Conservation (phyloP, 2,797 vertebrate species). For the Microctenopoma lineatum region DNA sequence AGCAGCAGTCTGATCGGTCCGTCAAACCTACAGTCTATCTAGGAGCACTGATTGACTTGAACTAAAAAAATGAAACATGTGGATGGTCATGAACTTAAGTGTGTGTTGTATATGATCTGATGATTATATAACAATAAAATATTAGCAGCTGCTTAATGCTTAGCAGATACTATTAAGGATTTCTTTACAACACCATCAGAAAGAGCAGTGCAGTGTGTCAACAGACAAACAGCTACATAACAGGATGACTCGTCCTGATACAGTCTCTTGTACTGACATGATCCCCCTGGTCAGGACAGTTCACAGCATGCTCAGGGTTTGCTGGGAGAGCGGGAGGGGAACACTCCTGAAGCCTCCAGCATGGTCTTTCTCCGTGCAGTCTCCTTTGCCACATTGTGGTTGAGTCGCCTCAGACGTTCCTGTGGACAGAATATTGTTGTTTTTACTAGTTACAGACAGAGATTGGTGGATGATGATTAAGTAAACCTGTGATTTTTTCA, state of each 20-base stretch:
- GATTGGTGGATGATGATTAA: no score
- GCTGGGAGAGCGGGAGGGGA: conserved; percentile 87
- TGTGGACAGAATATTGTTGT: conserved; percentile 50
- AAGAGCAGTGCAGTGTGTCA: conserved; percentile 18
- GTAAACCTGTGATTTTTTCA: no score
- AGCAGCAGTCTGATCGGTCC: background rate
- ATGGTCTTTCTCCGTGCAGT: conserved; percentile 91
- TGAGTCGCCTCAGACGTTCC: conserved; percentile 91
- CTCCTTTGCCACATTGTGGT: conserved; percentile 94
- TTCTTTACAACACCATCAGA: conserved; percentile 9
- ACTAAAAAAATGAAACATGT: background rate
- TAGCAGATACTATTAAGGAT: background rate
- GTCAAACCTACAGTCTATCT: background rate
- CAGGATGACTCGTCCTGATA: conserved; percentile 22
- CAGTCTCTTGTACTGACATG: conserved; percentile 10
- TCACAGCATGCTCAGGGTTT: conserved; percentile 80
- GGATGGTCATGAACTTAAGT: background rate
- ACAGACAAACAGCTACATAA: conserved; percentile 9
- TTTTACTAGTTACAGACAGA: background rate
- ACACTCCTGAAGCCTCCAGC: conserved; percentile 90
- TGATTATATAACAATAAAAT: background rate
- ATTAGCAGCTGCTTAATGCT: background rate
- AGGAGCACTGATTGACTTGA: background rate
- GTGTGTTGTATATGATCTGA: background rate
- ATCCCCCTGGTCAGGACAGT: conserved; percentile 7